These are phyloP conservation scores for Brachionus asplanchnoidis DNA, from an alignment of 1,140 invertebrate species.

Conservation along the genomic window DNA sequence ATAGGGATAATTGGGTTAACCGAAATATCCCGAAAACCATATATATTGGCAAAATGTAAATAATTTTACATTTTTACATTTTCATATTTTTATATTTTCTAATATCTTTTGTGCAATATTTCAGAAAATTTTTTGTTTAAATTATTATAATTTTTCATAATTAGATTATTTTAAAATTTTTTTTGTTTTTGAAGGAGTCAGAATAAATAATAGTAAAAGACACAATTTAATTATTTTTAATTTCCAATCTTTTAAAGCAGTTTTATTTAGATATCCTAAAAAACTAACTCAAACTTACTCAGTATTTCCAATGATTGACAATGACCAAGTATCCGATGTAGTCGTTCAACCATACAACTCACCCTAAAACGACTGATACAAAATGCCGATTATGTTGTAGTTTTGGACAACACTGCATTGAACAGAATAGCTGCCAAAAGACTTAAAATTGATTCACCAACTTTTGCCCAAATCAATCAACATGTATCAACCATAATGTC, in stretches of 20 bases:
- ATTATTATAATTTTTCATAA: too few relatives aligned
- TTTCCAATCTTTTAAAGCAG: neutral
- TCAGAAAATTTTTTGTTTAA: too few relatives aligned
- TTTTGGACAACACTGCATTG: slow-evolving; percentile 93
- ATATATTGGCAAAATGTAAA: too few relatives aligned
- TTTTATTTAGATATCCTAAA: slow-evolving; percentile 71
- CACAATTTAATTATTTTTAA: too few relatives aligned
- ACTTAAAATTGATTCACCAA: slow-evolving; percentile 88
- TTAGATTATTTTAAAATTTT: too few relatives aligned
- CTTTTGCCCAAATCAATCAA: slow-evolving; percentile 93
- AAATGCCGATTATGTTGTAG: slow-evolving; percentile 92
- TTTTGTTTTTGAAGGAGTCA: too few relatives aligned
- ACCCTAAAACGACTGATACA: slow-evolving; percentile 89
- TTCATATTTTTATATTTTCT: too few relatives aligned
- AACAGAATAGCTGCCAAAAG: slow-evolving; percentile 90
- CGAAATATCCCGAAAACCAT: too few relatives aligned
- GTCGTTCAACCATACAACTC: slow-evolving; percentile 98
- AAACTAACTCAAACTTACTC: slow-evolving; percentile 97
- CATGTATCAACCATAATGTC: slow-evolving; percentile 93
- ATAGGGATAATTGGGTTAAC: too few relatives aligned
- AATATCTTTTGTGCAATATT: too few relatives aligned
- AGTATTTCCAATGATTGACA: slow-evolving; percentile 96
- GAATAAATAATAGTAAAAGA: too few relatives aligned
- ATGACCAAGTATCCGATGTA: slow-evolving; percentile 74
- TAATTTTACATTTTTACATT: too few relatives aligned